Evolutionary conservation across 2,888 invertebrate species (phyloP), one percentile per base, ranked within the genome.

Genomic region (Lymantria dispar): DNA sequence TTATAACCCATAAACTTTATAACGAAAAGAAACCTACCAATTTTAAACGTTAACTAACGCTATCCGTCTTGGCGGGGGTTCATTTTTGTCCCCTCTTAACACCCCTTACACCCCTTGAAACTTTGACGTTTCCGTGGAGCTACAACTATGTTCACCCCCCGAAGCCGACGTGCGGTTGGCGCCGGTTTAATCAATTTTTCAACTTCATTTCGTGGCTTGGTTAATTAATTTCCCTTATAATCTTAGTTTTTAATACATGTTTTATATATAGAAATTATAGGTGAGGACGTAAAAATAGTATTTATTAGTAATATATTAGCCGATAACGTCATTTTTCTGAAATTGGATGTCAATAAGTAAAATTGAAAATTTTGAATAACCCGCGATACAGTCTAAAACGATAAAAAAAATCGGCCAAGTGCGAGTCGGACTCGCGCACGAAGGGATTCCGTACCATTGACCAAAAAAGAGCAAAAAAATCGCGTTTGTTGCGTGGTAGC

Each of bases 121-220:
- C 80, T 80, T 80, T 70, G 66, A 64, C 80, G 74, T 75, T 74
- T 76, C 76, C 76, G 76, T 72, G 71, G 72, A 75, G 79, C 73
- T 70, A 64, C 70, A 74, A 74, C 77, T 76, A 70, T 53, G 40
- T 57, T 11, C 42, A 60, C 73, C 72, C 74, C 70, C 70, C 63
- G 65, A 63, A 63, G 66, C 60, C 55, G 45, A 42, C 49, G 54
- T 78, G 82, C 65, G 82, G 83, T 79, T 72, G 74, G 62, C 67
- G 76, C 74, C 68, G 80, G 72, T 83, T 84, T 86, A 84, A 85
- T 85, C 83, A 86, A 85, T 85, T 85, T 85, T 85, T 85, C 79
- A 85, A 85, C 80, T 85, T 80, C 74, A 78, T 83, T 83, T 79
- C 70, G 68, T 71, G 72, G 70, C 70, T 68, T 64, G 68, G 64